These are phyloP conservation scores for Sarcophaga bullata DNA, from an alignment of 1,140 invertebrate species.

Conservation along the genomic window DNA sequence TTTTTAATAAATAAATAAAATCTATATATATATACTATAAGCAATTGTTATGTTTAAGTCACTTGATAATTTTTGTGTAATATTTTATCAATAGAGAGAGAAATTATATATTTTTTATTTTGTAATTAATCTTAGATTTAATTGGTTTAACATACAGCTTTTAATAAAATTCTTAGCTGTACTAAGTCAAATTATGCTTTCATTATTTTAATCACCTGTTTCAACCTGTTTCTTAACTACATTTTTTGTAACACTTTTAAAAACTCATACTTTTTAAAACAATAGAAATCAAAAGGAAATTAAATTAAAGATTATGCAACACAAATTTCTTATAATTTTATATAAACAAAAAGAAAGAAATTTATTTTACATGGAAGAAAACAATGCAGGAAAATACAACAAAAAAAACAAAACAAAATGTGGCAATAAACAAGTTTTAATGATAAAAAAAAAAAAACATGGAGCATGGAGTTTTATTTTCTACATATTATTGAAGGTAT, in stretches of 20 bases:
- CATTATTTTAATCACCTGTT: neutral
- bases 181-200: neutral
- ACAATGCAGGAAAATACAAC: neutral
- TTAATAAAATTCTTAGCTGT: neutral
- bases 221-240: neutral
- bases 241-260: no score
- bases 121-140: neutral
- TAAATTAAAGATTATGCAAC: no score
- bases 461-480: no score
- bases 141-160: neutral
- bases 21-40: conserved; percentile 10
- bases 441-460: neutral
- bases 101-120: neutral
- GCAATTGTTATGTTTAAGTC: conserved; percentile 40
- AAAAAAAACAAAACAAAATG: neutral
- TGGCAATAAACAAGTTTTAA: conserved; percentile 6
- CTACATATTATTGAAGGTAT: no score
- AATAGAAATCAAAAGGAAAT: neutral
- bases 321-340: no score
- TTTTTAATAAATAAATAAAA: neutral
- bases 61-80: conserved; percentile 33
- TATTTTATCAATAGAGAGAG: conserved; percentile 14
- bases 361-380: neutral
- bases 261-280: neutral
- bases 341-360: no score